A percentile compares a stretch with the other conserved stretches of the same genome.
These are phyloP conservation scores for Columba janthina DNA, from an alignment of 2,113 vertebrate genomes.

Conservation along the genomic window DNA sequence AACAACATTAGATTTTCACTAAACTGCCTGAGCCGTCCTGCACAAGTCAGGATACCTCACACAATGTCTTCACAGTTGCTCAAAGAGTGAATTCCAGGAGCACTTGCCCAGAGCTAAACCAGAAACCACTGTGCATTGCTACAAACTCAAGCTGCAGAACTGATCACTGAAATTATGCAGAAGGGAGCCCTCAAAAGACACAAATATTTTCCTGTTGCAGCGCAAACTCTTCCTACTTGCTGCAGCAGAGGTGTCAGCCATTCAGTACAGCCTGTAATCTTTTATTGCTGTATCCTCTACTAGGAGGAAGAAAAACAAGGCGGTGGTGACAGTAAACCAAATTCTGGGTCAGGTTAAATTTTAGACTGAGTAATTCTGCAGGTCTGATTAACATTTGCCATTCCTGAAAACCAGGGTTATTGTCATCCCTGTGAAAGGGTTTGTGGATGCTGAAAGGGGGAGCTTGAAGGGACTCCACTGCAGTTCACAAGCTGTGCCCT, in stretches of 20 bases:
- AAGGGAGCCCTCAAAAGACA: background rate
- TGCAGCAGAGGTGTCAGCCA: background rate
- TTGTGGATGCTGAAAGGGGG: background rate
- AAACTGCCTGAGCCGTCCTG: background rate
- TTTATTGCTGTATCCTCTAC: background rate
- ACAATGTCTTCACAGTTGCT: background rate
- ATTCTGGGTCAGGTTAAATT: background rate
- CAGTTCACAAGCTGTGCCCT: background rate
- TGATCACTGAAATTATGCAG: background rate
- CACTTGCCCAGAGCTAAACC: background rate
- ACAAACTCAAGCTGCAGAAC: background rate
- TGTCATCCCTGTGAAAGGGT: background rate
- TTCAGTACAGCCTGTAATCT: background rate
- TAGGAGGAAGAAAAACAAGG: background rate
- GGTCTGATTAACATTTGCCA: background rate
- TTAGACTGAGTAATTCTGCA: background rate
- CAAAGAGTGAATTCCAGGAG: background rate
- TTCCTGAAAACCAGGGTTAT: background rate
- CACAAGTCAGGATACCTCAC: background rate
- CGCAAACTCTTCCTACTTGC: background rate
- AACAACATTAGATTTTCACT: background rate
- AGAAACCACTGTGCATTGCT: background rate
- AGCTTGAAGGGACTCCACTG: background rate
- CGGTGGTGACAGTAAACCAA: background rate
- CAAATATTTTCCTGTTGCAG: fast-evolving